A percentile compares a stretch with the other conserved stretches of the same genome.
Evolutionary conservation across 2,113 vertebrate genomes (phyloP).

Genomic region (Lepisosteus oculatus): DNA sequence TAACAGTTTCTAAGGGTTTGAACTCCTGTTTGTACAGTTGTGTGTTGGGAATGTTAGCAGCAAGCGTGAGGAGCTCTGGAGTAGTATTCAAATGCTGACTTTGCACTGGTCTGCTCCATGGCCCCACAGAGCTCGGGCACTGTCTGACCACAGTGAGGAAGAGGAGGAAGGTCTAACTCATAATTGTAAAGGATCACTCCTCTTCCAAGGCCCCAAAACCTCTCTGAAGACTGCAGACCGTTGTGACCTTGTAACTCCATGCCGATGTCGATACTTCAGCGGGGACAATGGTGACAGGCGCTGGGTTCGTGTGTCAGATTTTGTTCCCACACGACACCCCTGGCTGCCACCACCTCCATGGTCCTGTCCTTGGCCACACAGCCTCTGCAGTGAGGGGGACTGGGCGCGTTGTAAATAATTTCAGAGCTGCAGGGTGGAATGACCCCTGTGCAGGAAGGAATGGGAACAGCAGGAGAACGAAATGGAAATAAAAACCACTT

Average conservation of each 20-base stretch:
- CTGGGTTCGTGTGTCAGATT: background rate
- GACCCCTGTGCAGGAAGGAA: conserved; percentile 35
- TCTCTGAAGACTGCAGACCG: conserved; percentile 46
- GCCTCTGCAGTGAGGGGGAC: conserved; percentile 55
- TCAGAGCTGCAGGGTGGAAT: conserved; percentile 42
- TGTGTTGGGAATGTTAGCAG: no score
- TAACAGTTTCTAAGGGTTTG: no score
- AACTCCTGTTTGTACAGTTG: no score
- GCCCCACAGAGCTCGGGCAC: no score
- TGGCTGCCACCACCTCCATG: conserved; percentile 18
- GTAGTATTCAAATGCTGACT: no score
- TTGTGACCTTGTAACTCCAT: conserved; percentile 42
- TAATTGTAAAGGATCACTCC: background rate
- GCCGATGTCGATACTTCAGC: conserved; percentile 24
- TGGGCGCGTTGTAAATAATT: conserved; percentile 58
- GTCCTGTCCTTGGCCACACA: conserved; percentile 43
- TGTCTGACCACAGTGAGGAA: background rate
- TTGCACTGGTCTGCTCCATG: no score
- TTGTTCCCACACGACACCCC: conserved; percentile 3
- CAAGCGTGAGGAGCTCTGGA: no score
- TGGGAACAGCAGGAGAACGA: conserved; percentile 28
- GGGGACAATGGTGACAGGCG: conserved; percentile 7
- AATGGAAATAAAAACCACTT: background rate
- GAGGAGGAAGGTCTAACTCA: background rate
- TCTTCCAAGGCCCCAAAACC: background rate